phyloP scores from a whole-genome alignment of 2,888 invertebrate species.

The Ditula angustiorana region DNA sequence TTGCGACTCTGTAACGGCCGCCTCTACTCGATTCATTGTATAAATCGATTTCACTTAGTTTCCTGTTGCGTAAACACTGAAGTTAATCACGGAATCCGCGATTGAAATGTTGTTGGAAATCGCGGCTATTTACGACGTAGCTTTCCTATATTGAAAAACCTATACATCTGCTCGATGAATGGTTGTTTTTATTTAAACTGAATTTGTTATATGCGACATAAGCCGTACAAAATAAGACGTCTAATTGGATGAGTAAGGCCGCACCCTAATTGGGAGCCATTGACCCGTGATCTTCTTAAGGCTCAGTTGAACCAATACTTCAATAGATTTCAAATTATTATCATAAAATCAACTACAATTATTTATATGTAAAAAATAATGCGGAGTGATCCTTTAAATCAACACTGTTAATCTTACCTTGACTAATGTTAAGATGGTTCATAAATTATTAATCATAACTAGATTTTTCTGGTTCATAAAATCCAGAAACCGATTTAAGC shows the following conservation, averaged over 20 bases:
- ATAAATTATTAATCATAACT: too few species aligned
- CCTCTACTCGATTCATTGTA: constrained; percentile 76
- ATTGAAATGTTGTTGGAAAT: constrained; percentile 67
- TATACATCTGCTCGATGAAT: background rate
- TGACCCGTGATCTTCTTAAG: constrained; percentile 24
- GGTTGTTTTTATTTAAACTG: background rate
- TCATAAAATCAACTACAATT: too few species aligned
- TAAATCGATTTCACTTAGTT: constrained; percentile 81
- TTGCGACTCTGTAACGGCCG: constrained; percentile 78
- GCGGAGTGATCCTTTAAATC: background rate
- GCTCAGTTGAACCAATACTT: constrained; percentile 18
- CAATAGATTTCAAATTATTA: background rate
- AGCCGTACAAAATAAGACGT: constrained; percentile 16
- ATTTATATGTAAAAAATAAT: background rate
- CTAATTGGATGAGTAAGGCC: constrained; percentile 29
- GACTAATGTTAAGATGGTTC: too few species aligned
- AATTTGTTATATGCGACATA: background rate
- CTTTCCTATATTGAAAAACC: background rate
- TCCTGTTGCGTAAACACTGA: constrained; percentile 77
- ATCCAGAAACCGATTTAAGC: constrained; percentile 23
- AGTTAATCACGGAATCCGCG: constrained; percentile 75
- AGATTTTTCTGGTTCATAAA: constrained; percentile 20
- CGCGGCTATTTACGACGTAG: constrained; percentile 57
- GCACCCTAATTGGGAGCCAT: constrained; percentile 24
- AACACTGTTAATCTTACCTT: too few species aligned